These are phyloP conservation scores for Brachionus paranguensis DNA, from an alignment of 1,140 invertebrate genomes.

Conservation along the genomic window DNA sequence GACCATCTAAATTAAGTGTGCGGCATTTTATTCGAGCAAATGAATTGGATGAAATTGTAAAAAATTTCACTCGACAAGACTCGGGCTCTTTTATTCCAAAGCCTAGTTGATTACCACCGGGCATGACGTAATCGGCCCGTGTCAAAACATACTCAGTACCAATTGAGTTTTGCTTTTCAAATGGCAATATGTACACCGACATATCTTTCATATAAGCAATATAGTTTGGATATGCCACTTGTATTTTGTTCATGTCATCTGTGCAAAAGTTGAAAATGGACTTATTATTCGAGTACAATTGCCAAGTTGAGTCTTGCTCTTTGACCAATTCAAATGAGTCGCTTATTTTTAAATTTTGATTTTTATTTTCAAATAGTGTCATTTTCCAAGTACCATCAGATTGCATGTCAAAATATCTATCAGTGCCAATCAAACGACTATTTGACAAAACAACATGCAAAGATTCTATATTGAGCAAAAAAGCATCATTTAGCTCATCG, in stretches of 20 bases:
- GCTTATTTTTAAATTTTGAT: not conserved
- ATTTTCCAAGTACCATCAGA: not conserved
- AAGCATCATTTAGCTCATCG: not conserved
- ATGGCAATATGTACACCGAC: not conserved
- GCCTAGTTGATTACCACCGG: not conserved
- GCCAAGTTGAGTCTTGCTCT: not conserved
- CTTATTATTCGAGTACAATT: not conserved
- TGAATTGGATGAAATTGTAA: not conserved
- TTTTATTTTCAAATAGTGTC: not conserved
- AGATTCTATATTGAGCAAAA: not conserved
- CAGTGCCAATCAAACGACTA: not conserved
- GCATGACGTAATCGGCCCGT: not conserved
- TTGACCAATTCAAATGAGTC: not conserved
- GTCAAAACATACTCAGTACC: not conserved
- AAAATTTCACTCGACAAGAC: not conserved
- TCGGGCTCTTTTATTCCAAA: slow-evolving; percentile 1
- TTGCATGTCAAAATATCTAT: not conserved
- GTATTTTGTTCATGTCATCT: not conserved
- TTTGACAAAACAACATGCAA: not conserved
- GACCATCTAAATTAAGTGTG: not conserved
- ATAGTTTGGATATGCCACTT: not conserved
- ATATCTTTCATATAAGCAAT: slow-evolving; percentile 2
- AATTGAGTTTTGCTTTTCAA: not conserved
- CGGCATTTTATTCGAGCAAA: not conserved
- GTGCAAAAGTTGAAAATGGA: not conserved